These are phyloP conservation scores for Furcula furcula DNA, from an alignment of 2,888 invertebrate genomes.

Conservation along the genomic window DNA sequence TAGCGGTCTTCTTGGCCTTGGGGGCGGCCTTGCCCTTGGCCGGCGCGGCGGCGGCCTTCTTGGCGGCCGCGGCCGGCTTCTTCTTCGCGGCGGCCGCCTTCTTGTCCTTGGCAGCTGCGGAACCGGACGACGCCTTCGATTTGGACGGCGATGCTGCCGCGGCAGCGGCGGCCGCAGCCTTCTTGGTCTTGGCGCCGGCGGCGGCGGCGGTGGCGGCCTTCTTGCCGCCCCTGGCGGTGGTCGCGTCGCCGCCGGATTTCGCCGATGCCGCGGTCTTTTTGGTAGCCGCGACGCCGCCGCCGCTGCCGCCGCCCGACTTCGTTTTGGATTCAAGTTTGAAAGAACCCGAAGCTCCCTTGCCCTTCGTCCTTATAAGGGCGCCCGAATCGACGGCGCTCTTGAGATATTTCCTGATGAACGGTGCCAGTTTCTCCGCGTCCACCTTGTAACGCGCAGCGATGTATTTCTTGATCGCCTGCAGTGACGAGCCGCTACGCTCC, in stretches of 20 bases:
- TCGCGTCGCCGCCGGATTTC: conserved; percentile 13
- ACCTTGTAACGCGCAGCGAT: conserved; percentile 81
- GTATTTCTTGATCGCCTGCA: conserved; percentile 83
- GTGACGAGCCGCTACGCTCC: conserved; percentile 82
- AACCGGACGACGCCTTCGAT: conserved; percentile 9
- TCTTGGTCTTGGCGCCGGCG: conserved; percentile 35
- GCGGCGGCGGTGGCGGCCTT: conserved; percentile 27
- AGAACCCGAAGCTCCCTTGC: conserved; percentile 75
- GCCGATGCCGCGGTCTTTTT: conserved; percentile 10
- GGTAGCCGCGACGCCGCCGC: conserved; percentile 15
- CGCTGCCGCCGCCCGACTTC: conserved; percentile 24
- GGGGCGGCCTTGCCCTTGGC: conserved; percentile 26
- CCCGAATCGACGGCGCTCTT: conserved; percentile 80
- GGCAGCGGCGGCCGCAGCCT: conserved; percentile 27
- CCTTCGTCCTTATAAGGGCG: conserved; percentile 78
- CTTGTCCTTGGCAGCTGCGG: conserved; percentile 43
- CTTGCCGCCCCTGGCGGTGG: conserved; percentile 28
- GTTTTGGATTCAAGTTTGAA: conserved; percentile 58
- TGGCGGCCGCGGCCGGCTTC: conserved; percentile 37
- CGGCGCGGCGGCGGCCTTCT: conserved; percentile 35
- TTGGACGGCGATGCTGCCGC: conserved; percentile 22
- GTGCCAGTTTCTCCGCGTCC: conserved; percentile 79
- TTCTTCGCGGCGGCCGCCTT: conserved; percentile 24
- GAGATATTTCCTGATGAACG: conserved; percentile 80
- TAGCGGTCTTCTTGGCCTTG: conserved; percentile 10